Evolutionary conservation across 35 echinoderm and acorn worm species (phyloP), one percentile per base, ranked within the genome.

Genomic region (Patiria miniata): DNA sequence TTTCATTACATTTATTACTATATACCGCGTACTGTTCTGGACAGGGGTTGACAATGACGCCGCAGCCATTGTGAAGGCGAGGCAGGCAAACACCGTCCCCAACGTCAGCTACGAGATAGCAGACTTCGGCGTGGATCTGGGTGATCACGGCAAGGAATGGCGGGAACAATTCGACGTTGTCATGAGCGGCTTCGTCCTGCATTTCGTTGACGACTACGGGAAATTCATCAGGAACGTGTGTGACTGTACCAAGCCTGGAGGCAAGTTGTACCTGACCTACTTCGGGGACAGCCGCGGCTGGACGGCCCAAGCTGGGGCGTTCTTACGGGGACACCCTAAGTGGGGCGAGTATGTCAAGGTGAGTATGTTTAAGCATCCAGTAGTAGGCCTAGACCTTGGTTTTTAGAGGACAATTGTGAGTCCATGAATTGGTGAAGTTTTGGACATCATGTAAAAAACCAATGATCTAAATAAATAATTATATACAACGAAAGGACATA

Each of bases 281-380:
- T 32, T 73, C 8, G 65, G 65, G 29, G 65, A 73, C 65, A 73
- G 34, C 10, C 65, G 26, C 34, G 65, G 65, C 65, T 73, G 65
- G 65, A 73, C 65, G 30, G 26, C 65, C 34, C 21, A 73, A 23
- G 65, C 65, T 26, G 65, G 34, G 26, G 65, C 19, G 26, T 73
- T 32, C 15, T 12, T 73, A 26, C 23, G 65, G 65, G 29, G 29
- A 18, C 65, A 73, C 34, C 65, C 65, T 14, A 73, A 73, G 34
- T 73, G 65, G 65, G 65, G 65, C 23, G 26, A 26, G 34, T 34
- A 26, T 73, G 65, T 73, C 26, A 73, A 73, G 65, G 65, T 73
- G 14, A 14, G 26, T 73, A 32, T 36, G 56, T 59, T 59, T 59
- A 59, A 59, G 26, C 3, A 12, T 10, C 18, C 17, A 12, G 56